phyloP scores from a whole-genome alignment of 2,888 invertebrate species.

The Phragmatobia fuliginosa region DNA sequence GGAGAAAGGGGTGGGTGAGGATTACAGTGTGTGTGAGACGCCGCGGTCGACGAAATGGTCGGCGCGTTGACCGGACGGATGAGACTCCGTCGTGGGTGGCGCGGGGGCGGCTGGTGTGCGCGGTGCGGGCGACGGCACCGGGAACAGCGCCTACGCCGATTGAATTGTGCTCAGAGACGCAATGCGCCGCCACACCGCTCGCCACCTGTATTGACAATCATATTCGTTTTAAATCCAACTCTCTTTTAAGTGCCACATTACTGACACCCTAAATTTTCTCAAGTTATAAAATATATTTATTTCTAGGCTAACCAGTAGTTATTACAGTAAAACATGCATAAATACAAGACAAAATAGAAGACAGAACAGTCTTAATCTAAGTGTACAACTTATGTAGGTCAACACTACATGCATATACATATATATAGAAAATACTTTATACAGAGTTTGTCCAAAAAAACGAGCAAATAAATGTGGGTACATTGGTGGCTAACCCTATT shows the following conservation, averaged over 20 bases:
- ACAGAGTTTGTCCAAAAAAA: too few relatives aligned
- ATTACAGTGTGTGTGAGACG: constrained; percentile 64
- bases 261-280: not conserved
- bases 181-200: constrained; percentile 84
- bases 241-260: not conserved
- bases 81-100: constrained; percentile 51
- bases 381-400: too few relatives aligned
- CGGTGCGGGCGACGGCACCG: constrained; percentile 47
- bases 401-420: too few relatives aligned
- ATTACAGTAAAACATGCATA: too few relatives aligned
- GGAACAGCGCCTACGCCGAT: not conserved
- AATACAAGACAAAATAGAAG: too few relatives aligned
- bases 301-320: too few relatives aligned
- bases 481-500: too few relatives aligned
- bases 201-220: constrained; percentile 70
- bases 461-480: too few relatives aligned
- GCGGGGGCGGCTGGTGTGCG: constrained; percentile 51
- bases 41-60: constrained; percentile 74
- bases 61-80: constrained; percentile 63
- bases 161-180: constrained; percentile 38
- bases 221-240: not conserved
- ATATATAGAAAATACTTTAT: too few relatives aligned
- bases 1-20: constrained; percentile 48
- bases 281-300: constrained; percentile 27
- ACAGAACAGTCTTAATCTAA: too few relatives aligned